Base-by-base conservation (phyloP, 2,888 invertebrate genomes). In the Agriopis marginaria region DNA sequence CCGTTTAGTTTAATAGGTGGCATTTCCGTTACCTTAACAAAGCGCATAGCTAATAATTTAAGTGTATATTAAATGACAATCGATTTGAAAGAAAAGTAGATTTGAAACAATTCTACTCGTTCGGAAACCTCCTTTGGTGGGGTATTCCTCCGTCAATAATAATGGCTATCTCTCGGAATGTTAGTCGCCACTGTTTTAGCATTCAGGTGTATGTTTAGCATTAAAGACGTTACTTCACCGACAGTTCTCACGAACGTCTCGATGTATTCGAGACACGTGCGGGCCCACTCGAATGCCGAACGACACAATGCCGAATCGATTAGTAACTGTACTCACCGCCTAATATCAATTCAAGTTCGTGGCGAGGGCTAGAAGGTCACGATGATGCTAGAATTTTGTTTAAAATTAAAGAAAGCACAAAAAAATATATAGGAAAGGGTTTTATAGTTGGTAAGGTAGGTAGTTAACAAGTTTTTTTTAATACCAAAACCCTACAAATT, bases 241-340 rank as follows among this genome's bases (percentile, higher is more conserved):
- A 66, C 74, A 76, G 87, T 92, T 93, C 93, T 91, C 93, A 93
- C 91, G 92, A 87, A 76, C 75, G 75, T 63, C 76, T 78, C 78
- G 81, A 84, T 81, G 79, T 78, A 92, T 93, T 90, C 93, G 58
- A 77, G 63, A 79, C 93, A 93, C 93, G 93, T 82, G 79, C 82
- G 81, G 76, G 80, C 76, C 81, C 82, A 79, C 85, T 84, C 79
- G 87, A 88, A 89, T 90, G 89, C 88, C 88, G 87, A 83, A 84
- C 85, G 82, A 87, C 85, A 85, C 91, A 91, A 89, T 91, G 88
- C 90, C 90, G 88, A 91, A 91, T 92, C 88, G 83, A 89, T 90
- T 91, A 91, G 82, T 93, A 93, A 93, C 93, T 89, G 93, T 92
- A 87, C 86, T 80, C 77, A 83, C 82, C 82, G 85, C 88, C 91